These are phyloP conservation scores for Pseudomugil gertrudae DNA, from an alignment of 2,797 vertebrate species.

Conservation along the genomic window DNA sequence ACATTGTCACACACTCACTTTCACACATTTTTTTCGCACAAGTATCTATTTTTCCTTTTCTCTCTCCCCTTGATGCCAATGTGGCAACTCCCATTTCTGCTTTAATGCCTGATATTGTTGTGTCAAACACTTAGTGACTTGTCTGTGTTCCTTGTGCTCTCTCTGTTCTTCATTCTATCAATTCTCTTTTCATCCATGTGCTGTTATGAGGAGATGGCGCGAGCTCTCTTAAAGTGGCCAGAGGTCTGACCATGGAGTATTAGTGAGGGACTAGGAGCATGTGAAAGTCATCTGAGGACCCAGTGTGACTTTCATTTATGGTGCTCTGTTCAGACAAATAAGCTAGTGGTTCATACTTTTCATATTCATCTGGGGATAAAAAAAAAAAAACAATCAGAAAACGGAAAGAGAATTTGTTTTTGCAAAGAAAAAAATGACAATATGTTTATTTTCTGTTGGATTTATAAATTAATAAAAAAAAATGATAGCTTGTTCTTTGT, in stretches of 20 bases:
- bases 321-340: conserved; percentile 32
- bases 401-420: background rate
- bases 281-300: conserved; percentile 76
- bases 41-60: conserved; percentile 23
- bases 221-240: conserved; percentile 48
- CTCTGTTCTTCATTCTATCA: conserved; percentile 9
- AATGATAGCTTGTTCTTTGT: background rate
- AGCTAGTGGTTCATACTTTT: conserved; percentile 35
- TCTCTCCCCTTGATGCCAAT: conserved; percentile 53
- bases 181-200: conserved; percentile 27
- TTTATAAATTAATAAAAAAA: background rate
- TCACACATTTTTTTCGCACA: conserved; percentile 39
- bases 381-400: background rate
- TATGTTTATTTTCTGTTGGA: background rate
- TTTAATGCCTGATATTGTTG: conserved; percentile 42
- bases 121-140: conserved; percentile 44
- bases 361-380: background rate
- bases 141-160: conserved; percentile 24
- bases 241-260: conserved; percentile 49
- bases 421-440: background rate
- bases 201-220: conserved; percentile 12
- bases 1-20: conserved; percentile 47
- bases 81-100: conserved; percentile 42
- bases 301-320: conserved; percentile 74
- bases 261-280: conserved; percentile 63